Percentiles rank a stretch among this genome's conserved stretches.
Evolutionary conservation across 2,888 invertebrate species (phyloP).

Genomic region (Hemithea aestivaria): DNA sequence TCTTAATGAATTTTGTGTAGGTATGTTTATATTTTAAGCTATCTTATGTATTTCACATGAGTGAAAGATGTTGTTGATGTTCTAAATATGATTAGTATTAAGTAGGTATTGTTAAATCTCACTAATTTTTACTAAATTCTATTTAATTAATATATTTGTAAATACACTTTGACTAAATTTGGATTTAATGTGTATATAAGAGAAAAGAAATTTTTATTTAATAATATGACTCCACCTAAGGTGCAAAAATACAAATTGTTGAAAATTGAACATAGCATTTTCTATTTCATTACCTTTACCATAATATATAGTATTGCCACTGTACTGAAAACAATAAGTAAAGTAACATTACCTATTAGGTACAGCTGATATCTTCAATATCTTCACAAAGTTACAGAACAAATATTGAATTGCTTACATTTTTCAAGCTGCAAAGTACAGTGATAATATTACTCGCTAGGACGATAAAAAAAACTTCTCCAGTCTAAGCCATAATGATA

Average conservation of each 20-base stretch:
- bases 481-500: no score
- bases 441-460: no score
- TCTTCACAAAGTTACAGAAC: no score
- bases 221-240: conserved; percentile 75
- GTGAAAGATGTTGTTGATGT: conserved; percentile 77
- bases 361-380: no score
- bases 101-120: conserved; percentile 78
- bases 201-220: conserved; percentile 74
- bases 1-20: conserved; percentile 59
- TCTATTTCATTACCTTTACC: conserved; percentile 22
- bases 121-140: conserved; percentile 80
- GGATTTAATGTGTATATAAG: conserved; percentile 79
- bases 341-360: no score
- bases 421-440: no score
- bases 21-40: conserved; percentile 57
- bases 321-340: no score
- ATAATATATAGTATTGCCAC: neutral
- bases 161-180: conserved; percentile 79
- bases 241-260: conserved; percentile 77
- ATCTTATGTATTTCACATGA: conserved; percentile 65
- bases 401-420: no score
- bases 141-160: conserved; percentile 80
- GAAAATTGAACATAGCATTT: conserved; percentile 59
- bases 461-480: no score
- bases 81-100: conserved; percentile 67